These are phyloP conservation scores for Actinemys pallida DNA, from an alignment of 2,113 vertebrate species.

Conservation along the genomic window DNA sequence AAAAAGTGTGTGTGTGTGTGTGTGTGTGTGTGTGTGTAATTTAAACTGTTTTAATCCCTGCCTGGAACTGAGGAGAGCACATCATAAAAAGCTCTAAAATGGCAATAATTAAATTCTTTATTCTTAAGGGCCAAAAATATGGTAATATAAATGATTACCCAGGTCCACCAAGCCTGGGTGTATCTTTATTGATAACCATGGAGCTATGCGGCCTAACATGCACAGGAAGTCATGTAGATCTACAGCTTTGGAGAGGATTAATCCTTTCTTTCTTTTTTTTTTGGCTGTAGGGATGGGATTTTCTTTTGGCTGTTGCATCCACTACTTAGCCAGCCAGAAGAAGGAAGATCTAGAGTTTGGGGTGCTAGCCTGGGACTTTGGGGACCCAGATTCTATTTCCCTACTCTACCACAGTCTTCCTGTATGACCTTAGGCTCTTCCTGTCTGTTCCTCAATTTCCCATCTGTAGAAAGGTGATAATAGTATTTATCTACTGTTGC, in stretches of 20 bases:
- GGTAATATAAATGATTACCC: conserved; percentile 35
- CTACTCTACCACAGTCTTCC: neutral
- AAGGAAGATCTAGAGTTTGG: neutral
- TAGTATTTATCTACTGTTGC: neutral
- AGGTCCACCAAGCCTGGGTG: neutral
- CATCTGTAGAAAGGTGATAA: neutral
- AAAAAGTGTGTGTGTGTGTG: rapidly evolving
- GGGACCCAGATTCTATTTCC: neutral
- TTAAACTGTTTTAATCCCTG: neutral
- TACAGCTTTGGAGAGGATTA: neutral
- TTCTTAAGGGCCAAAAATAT: conserved; percentile 33
- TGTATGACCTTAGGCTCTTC: neutral
- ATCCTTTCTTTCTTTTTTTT: neutral
- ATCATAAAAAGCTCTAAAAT: neutral
- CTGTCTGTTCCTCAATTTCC: neutral
- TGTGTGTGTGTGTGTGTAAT: neutral
- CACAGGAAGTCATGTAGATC: neutral
- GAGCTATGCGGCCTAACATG: neutral
- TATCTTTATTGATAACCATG: conserved; percentile 7
- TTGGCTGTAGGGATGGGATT: neutral
- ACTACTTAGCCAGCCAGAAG: neutral
- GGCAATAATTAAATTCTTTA: conserved; percentile 5
- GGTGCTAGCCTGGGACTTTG: neutral
- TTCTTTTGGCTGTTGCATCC: neutral
- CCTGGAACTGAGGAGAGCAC: neutral